Evolutionary conservation across 2,113 vertebrate genomes (phyloP).

Genomic region (Nycticebus coucang): DNA sequence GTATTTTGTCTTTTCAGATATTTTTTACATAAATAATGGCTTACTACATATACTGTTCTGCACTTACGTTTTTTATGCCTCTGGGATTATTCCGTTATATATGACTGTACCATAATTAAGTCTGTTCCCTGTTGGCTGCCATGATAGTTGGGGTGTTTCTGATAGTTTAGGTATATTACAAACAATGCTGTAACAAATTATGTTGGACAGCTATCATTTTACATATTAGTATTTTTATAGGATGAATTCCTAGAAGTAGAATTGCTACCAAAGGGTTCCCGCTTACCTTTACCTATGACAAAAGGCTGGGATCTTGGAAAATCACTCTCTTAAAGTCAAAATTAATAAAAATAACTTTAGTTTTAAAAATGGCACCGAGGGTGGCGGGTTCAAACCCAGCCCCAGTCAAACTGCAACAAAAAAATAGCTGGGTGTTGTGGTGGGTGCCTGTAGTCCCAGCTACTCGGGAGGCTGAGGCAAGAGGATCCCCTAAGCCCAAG

Average conservation of each 20-base stretch:
- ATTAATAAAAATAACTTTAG: background rate
- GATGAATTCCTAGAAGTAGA: background rate
- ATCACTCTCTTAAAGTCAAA: background rate
- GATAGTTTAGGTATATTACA: background rate
- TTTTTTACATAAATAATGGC: background rate
- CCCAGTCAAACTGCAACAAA: no score
- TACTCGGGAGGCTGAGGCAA: no score
- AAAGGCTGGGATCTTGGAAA: background rate
- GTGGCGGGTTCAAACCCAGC: no score
- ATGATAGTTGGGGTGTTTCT: background rate
- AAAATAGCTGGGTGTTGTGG: no score
- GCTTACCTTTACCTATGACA: background rate
- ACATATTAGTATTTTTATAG: background rate
- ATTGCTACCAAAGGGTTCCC: background rate
- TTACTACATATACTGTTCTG: background rate
- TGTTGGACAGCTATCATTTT: background rate
- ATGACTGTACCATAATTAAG: background rate
- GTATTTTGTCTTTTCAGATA: background rate
- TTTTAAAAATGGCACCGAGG: background rate
- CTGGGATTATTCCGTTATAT: background rate
- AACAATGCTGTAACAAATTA: background rate
- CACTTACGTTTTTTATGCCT: background rate
- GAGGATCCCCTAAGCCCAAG: no score
- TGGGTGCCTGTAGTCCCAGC: no score
- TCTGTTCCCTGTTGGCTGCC: background rate